These are phyloP conservation scores for Bilobella aurantiaca DNA, from an alignment of 1,140 invertebrate species.

Conservation along the genomic window DNA sequence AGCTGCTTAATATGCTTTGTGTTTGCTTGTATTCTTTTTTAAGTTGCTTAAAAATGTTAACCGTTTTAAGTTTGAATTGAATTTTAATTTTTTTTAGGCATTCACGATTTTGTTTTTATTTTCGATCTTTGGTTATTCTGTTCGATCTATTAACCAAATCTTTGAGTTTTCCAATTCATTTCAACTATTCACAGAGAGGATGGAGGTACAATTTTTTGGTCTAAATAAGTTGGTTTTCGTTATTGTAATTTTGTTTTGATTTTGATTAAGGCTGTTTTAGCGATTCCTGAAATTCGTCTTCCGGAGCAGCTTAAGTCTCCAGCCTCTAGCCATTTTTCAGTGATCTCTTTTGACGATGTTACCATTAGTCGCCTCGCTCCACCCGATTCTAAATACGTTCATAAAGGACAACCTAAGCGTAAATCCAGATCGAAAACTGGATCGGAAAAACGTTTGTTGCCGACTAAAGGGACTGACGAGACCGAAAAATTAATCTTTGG, in stretches of 20 bases:
- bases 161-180: conserved; percentile 9
- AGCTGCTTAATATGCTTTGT: conserved; percentile 1
- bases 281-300: conserved; percentile 9
- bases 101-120: conserved; percentile 33
- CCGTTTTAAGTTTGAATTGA: background rate
- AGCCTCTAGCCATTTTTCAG: background rate
- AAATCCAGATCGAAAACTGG: background rate
- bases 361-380: conserved; percentile 13
- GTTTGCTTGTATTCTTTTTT: background rate
- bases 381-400: background rate
- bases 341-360: conserved; percentile 11
- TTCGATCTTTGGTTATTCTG: conserved; percentile 27
- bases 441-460: conserved; percentile 8
- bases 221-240: background rate
- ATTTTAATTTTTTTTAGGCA: conserved; percentile 15
- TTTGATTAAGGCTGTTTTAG: background rate
- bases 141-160: conserved; percentile 21
- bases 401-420: too few relatives aligned
- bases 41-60: background rate
- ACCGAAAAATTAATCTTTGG: conserved; percentile 12
- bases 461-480: background rate
- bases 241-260: background rate
- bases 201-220: conserved; percentile 17
- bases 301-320: too few relatives aligned
- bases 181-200: conserved; percentile 21